Evolutionary conservation across 2,797 vertebrate species (phyloP), one percentile per base, ranked within the genome.

Genomic region (Anabas testudineus): DNA sequence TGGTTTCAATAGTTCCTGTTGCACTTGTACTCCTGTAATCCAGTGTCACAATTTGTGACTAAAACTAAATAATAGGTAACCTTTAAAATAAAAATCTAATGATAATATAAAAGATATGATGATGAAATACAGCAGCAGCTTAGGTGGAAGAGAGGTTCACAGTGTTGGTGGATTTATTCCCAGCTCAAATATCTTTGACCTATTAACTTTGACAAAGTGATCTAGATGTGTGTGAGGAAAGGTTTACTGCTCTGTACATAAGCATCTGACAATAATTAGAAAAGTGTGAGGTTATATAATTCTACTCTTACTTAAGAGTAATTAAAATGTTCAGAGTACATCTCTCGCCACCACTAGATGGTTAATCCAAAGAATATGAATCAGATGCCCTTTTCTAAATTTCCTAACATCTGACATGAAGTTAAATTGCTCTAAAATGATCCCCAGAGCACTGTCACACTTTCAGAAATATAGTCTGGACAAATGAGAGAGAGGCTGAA

Each of bases 381-480:
- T 77, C 59, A 48, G 34, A 52, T 56, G 21, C 51, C 64, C 49
- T 65, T 30, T 59, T 76, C 73, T 76, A 76, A 81, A 86, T 66
- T 81, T 63, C 54, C 36, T 78, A 65, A 71, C 80, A 78, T 83
- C 74, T 83, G 81, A 85, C 80, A 81, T 75, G 70, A 60, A 71
- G 76, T 73, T 74, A 83, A 89, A 86, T 78, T 81, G 85, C 78
- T 62, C 78, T 80, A 68, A 82, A 84, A 82, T 70, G 55, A 67
- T 86, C 84, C 82, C 77, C 13, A 6, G 89, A 80, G 87, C 55
- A 58, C 80, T 82, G 82, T 84, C 78, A 89, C 80, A 90, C 78
- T 82, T 86, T 76, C 52, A 53, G 22, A 67, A 74, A 75, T 79
- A 53, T 32, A 67, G 75, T 66, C 34, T 15, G 21, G 67, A 74